Conservation (phyloP, 2,797 vertebrate genomes). For the Cyclura pinguis region DNA sequence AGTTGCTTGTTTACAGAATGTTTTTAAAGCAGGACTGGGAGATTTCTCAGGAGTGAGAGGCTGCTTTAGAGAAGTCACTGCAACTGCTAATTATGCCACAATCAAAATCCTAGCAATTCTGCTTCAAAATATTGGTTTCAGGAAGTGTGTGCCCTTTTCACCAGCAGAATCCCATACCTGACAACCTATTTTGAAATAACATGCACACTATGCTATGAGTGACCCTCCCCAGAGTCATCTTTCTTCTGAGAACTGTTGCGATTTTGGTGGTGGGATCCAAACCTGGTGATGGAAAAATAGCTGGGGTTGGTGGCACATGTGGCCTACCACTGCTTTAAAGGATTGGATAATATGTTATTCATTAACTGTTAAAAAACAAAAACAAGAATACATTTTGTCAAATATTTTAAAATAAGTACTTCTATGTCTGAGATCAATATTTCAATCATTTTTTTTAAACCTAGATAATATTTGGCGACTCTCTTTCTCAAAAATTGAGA, state of each 20-base stretch:
- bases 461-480: conserved; percentile 87
- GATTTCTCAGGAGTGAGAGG: not conserved
- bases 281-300: not conserved
- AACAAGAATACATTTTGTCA: not conserved
- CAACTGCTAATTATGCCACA: not conserved
- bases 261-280: not conserved
- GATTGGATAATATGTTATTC: not conserved
- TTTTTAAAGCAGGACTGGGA: not conserved
- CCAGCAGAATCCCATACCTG: not conserved
- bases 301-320: not conserved
- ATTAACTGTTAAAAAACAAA: not conserved
- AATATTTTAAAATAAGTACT: not conserved
- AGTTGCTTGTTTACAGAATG: not conserved
- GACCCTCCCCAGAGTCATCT: not conserved
- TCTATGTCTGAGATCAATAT: too few species aligned
- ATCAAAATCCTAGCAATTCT: not conserved
- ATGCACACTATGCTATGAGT: not conserved
- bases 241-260: not conserved
- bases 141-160: not conserved
- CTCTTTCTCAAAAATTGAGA: conserved; percentile 90
- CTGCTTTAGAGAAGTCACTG: not conserved
- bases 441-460: conserved; percentile 23
- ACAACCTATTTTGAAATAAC: not conserved
- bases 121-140: not conserved
- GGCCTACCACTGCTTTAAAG: not conserved